Percentiles rank a stretch among this genome's conserved stretches.
phyloP scores from a whole-genome alignment of 1,140 invertebrate species.

The Bicyclus anynana region DNA sequence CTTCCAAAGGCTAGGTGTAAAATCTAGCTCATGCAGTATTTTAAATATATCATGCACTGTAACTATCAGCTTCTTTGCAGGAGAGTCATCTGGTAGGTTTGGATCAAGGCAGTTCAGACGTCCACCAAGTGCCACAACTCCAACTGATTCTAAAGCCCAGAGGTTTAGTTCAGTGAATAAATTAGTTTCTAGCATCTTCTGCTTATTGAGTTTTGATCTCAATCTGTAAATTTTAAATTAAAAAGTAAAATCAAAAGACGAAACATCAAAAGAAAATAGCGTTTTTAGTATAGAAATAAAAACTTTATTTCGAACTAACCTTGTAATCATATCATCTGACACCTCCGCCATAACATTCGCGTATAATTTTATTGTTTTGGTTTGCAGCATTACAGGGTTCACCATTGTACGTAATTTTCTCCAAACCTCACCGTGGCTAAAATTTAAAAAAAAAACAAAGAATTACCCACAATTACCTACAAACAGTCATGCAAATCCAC shows the following conservation, averaged over 20 bases:
- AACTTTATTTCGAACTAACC: slow-evolving; percentile 21
- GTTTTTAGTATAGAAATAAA: too few relatives aligned
- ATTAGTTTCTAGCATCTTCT: slow-evolving; percentile 76
- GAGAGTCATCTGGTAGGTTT: slow-evolving; percentile 74
- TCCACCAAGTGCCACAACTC: slow-evolving; percentile 81
- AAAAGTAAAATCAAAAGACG: too few relatives aligned
- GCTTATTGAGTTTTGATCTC: slow-evolving; percentile 68
- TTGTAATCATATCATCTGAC: slow-evolving; percentile 52
- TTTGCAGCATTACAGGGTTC: slow-evolving; percentile 70
- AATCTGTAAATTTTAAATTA: slow-evolving; percentile 51
- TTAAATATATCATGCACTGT: slow-evolving; percentile 80
- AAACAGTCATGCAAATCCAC: too few relatives aligned
- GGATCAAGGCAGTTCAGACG: slow-evolving; percentile 79
- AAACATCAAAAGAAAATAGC: too few relatives aligned
- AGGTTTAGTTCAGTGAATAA: slow-evolving; percentile 82
- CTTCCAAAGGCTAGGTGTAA: slow-evolving; percentile 81
- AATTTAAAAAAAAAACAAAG: too few relatives aligned
- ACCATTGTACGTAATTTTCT: slow-evolving; percentile 83
- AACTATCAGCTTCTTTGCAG: slow-evolving; percentile 78
- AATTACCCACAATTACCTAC: too few relatives aligned
- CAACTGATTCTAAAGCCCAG: slow-evolving; percentile 84
- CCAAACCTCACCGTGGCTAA: slow-evolving; percentile 88
- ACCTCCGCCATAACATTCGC: slow-evolving; percentile 61
- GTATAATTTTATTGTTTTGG: slow-evolving; percentile 70
- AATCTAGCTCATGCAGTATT: slow-evolving; percentile 78